Base-by-base conservation (phyloP, 1,140 invertebrate species). In the Zaprionus tsacasi region DNA sequence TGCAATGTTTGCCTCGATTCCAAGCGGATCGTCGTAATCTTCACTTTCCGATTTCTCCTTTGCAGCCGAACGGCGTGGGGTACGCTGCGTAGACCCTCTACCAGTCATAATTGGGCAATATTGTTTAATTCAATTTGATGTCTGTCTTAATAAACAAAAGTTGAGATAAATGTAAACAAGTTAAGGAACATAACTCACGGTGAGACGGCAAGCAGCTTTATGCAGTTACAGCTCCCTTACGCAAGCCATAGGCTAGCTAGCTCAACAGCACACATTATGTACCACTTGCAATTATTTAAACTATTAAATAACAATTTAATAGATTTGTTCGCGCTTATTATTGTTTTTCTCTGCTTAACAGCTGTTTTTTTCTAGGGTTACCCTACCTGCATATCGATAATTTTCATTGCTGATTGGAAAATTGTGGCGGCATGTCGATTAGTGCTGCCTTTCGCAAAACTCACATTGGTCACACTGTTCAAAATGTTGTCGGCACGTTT, bases 401-500 rank as follows among this genome's bases (percentile, higher is more conserved):
- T 6, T 43, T 2, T n/a, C 0, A 33, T 33, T 7, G n/a, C n/a
- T 43, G 8, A 43, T 43, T 43, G 40, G n/a, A 43, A 43, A 15
- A 7, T 35, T 59, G 63, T 33, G 70, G 54, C 21, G 33, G 61
- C 8, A 17, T 3, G 27, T 67, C 70, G 55, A 72, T 72, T 59
- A 13, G 0, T 33, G 3, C 6, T 15, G 8, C 40, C n/a, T 8
- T 45, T 6, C 6, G 1, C n/a, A 56, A 8, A 13, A 25, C 11
- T 56, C 25, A 11, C 21, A n/a, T 12, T 36, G 12, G 72, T 30
- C 52, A 72, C 43, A 59, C 60, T 67, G 10, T 45, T 57, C n/a
- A 88, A 80, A 71, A 88, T 89, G 83, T 74, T 66, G 38, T 59
- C 81, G 40, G 69, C 81, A 82, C 82, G 82, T 74, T 91, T 91